Evolutionary conservation across 2,888 invertebrate species (phyloP).

Genomic region (Conistra vaccinii): DNA sequence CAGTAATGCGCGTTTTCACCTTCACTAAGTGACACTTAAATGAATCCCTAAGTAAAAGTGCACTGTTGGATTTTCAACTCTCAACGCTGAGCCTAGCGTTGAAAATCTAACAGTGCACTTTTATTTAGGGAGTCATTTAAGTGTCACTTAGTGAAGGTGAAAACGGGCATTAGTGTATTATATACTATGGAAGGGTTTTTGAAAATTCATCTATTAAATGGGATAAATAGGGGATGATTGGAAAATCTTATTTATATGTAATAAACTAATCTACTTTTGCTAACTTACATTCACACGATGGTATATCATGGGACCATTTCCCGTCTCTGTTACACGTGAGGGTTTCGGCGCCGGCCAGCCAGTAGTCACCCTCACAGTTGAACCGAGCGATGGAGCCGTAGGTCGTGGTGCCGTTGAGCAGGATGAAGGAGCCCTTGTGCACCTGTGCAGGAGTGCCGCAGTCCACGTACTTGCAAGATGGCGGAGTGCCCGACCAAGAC

Average conservation of each 20-base stretch:
- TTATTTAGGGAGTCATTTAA: too few relatives aligned
- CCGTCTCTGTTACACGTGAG: conserved; percentile 95
- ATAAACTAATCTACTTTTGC: not conserved
- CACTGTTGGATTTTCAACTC: too few relatives aligned
- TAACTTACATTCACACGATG: conserved; percentile 95
- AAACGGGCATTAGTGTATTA: too few relatives aligned
- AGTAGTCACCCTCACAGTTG: conserved; percentile 95
- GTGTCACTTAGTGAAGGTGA: too few relatives aligned
- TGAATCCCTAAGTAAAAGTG: too few relatives aligned
- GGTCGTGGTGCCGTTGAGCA: conserved; percentile 95
- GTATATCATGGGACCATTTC: conserved; percentile 96
- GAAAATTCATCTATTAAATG: not conserved
- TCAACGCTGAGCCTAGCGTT: too few relatives aligned
- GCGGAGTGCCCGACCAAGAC: conserved; percentile 95
- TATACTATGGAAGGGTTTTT: not conserved
- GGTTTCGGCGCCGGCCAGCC: conserved; percentile 94
- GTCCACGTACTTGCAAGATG: conserved; percentile 96
- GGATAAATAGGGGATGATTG: not conserved
- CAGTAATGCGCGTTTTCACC: too few relatives aligned
- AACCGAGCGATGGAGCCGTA: conserved; percentile 95
- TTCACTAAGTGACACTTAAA: too few relatives aligned
- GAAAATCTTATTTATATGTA: too few relatives aligned
- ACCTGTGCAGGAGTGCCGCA: conserved; percentile 96
- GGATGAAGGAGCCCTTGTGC: conserved; percentile 93
- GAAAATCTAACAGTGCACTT: too few relatives aligned